Evolutionary conservation across 2,113 vertebrate genomes (phyloP), one percentile per base, ranked within the genome.

Genomic region (Emberiza fucata): DNA sequence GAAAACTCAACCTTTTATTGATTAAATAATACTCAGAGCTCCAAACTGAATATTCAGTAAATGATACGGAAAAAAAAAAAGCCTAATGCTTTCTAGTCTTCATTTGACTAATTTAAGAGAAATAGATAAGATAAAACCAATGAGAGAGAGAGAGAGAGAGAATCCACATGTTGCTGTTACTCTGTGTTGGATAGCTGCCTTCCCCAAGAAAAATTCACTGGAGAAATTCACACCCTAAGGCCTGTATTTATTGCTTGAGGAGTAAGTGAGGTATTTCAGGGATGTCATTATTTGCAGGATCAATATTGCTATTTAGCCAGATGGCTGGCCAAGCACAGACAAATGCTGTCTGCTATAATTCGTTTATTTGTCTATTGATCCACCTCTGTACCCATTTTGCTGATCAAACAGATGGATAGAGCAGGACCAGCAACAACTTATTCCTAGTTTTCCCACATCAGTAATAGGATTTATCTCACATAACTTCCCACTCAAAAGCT

Each of bases 241-340:
- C 54, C 47, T 50, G 14, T 65, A 63, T 71, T 70, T 92, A 57
- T 53, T 88, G 76, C 64, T 81, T 86, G 56, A 95, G 60, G 54
- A 93, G 17, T 61, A 84, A 70, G 31, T 65, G 66, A 65, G 59
- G 2, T 66, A 50, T 92, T 86, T 90, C 35, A 83, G 35, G 56
- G 60, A 54, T 86, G 35, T 47, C 40, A 45, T 79, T 92, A 53
- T 73, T 93, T 92, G 80, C 54, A 42, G 68, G 75, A 93, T 94
- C 92, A 93, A 81, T 93, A 80, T 22, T 61, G 39, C 68, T 90
- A 12, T 92, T 90, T 73, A 95, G 63, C 81, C 81, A 93, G 57
- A 70, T 6, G 10, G 65, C 81, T 75, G 79, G 44, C 87, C 73
- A 73, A 87, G 60, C 73, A 63, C 0, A 0, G 87, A 42, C 39